Evolutionary conservation across 2,888 invertebrate genomes (phyloP).

Genomic region (Morpho deidamia): DNA sequence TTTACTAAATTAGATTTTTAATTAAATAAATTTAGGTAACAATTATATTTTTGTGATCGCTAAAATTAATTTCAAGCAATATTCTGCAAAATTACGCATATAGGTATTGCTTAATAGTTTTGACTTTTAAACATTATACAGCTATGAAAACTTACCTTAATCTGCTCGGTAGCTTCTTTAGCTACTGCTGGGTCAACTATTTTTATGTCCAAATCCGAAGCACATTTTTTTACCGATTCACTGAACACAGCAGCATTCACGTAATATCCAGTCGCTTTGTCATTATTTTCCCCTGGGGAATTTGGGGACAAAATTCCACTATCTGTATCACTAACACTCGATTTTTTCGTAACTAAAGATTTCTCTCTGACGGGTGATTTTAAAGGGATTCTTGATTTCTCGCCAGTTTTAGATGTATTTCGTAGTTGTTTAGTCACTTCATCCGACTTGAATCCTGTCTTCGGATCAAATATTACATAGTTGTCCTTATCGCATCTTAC

Average conservation of each 20-base stretch:
- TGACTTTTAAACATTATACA: background rate
- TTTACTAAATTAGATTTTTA: no score
- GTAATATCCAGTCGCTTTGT: constrained; percentile 52
- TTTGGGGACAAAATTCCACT: constrained; percentile 82
- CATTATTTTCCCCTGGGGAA: constrained; percentile 76
- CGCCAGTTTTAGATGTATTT: constrained; percentile 48
- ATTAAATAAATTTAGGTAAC: no score
- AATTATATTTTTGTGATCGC: no score
- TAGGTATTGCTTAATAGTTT: no score
- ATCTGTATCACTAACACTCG: constrained; percentile 80
- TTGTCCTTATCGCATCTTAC: constrained; percentile 75
- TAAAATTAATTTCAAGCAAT: no score
- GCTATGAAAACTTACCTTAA: constrained; percentile 52
- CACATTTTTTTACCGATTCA: constrained; percentile 51
- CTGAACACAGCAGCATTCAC: constrained; percentile 64
- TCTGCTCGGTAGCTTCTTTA: constrained; percentile 68
- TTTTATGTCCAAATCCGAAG: constrained; percentile 54
- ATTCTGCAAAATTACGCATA: no score
- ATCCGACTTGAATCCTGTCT: constrained; percentile 63
- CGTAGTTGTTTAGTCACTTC: constrained; percentile 41
- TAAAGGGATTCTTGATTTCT: constrained; percentile 54
- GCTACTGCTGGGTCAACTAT: constrained; percentile 64
- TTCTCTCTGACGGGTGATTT: constrained; percentile 57
- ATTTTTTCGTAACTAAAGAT: constrained; percentile 47
- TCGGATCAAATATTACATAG: constrained; percentile 72